Conservation (phyloP, 2,888 invertebrate species). For the Cantharis rufa region DNA sequence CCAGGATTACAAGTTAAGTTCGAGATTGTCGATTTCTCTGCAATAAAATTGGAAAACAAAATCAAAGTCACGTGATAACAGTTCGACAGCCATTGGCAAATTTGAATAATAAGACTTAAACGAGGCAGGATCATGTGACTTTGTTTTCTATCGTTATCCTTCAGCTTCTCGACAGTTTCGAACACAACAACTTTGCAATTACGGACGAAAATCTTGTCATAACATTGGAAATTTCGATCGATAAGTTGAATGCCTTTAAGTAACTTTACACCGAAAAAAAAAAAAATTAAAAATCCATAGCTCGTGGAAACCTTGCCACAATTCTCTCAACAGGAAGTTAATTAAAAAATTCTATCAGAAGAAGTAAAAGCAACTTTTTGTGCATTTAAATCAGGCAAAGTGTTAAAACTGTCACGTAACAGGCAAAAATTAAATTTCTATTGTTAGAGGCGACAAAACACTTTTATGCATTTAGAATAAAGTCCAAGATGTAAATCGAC, state of each 20-base stretch:
- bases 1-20: background rate
- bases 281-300: too few relatives aligned
- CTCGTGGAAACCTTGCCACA: background rate
- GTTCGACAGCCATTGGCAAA: too few relatives aligned
- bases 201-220: background rate
- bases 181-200: background rate
- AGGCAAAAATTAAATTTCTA: background rate
- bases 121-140: background rate
- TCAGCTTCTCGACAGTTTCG: background rate
- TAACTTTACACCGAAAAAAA: background rate
- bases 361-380: background rate
- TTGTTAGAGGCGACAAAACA: background rate
- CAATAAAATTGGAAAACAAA: background rate
- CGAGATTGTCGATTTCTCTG: background rate
- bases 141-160: background rate
- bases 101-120: background rate
- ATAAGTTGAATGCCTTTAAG: background rate
- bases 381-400: background rate
- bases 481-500: background rate
- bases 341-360: background rate
- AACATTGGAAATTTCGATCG: background rate
- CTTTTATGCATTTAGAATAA: background rate
- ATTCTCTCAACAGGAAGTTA: background rate
- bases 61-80: background rate
- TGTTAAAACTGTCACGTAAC: background rate